Evolutionary conservation across 1,140 invertebrate genomes (phyloP).

Genomic region (Trialeurodes vaporariorum): DNA sequence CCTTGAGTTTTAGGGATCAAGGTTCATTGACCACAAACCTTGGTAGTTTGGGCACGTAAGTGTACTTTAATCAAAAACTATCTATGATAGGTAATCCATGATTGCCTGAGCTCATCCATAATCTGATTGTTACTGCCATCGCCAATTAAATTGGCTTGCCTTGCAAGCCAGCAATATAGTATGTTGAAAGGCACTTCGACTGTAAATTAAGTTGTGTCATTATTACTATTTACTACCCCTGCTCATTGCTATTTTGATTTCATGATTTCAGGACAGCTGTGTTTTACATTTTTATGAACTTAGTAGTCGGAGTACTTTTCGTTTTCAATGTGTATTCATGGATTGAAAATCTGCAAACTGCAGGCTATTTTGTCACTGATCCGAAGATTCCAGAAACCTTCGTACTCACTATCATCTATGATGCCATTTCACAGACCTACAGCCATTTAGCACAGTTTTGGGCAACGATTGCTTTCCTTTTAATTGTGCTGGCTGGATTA

Average conservation of each 20-base stretch:
- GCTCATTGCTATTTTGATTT: too few relatives aligned
- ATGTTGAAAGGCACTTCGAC: too few relatives aligned
- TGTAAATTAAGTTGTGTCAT: too few relatives aligned
- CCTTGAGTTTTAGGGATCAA: too few relatives aligned
- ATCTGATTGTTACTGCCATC: too few relatives aligned
- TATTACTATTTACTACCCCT: too few relatives aligned
- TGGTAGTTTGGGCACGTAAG: too few relatives aligned
- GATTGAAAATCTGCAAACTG: conserved; percentile 25
- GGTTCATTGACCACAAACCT: too few relatives aligned
- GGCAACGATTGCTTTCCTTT: conserved; percentile 34
- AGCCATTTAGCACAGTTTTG: conserved; percentile 30
- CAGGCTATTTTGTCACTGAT: conserved; percentile 7
- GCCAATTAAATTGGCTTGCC: too few relatives aligned
- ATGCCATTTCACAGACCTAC: conserved; percentile 30
- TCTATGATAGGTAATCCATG: too few relatives aligned
- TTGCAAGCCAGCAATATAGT: too few relatives aligned
- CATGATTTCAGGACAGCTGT: conserved; percentile 33
- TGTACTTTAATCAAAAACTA: too few relatives aligned
- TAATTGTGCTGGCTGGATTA: conserved; percentile 37
- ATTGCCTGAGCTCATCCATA: not conserved
- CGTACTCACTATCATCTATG: conserved; percentile 36
- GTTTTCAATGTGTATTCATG: conserved; percentile 35
- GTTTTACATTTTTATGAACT: conserved; percentile 35
- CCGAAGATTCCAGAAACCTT: conserved; percentile 33
- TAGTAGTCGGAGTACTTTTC: conserved; percentile 34